Evolutionary conservation across 92 coral and sea anemone genomes (phyloP).

Genomic region (Phenganax stokvisi): DNA sequence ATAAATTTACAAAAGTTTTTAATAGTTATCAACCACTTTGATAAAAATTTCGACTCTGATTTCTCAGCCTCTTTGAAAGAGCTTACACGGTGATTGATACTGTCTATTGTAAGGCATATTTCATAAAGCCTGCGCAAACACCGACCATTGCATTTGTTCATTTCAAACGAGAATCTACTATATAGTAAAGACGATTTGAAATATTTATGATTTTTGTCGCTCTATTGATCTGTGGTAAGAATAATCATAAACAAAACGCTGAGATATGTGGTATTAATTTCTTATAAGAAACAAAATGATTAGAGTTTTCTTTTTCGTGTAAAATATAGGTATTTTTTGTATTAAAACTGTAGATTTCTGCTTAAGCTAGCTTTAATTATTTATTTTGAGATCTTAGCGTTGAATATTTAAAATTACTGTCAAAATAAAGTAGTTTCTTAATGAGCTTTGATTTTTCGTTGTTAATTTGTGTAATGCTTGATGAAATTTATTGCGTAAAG

Average conservation of each 20-base stretch:
- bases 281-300: neutral
- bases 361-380: neutral
- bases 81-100: too few species aligned
- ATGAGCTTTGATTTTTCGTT: neutral
- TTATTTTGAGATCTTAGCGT: neutral
- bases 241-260: neutral
- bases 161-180: neutral
- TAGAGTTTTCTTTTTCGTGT: too few species aligned
- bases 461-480: neutral
- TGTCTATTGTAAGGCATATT: neutral
- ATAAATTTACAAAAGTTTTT: too few species aligned
- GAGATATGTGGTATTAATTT: neutral
- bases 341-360: neutral
- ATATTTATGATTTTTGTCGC: neutral
- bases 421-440: constrained; percentile 1
- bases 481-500: too few species aligned
- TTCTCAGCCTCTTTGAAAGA: too few species aligned
- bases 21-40: too few species aligned
- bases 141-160: neutral
- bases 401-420: neutral
- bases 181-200: too few species aligned
- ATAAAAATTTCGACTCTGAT: too few species aligned
- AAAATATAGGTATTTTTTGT: too few species aligned
- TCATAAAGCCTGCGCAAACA: neutral
- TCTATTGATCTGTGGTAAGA: neutral